A percentile compares a stretch with the other conserved stretches of the same genome.
Conservation (phyloP, 2,797 vertebrate species). For the Phrynocephalus forsythii region DNA sequence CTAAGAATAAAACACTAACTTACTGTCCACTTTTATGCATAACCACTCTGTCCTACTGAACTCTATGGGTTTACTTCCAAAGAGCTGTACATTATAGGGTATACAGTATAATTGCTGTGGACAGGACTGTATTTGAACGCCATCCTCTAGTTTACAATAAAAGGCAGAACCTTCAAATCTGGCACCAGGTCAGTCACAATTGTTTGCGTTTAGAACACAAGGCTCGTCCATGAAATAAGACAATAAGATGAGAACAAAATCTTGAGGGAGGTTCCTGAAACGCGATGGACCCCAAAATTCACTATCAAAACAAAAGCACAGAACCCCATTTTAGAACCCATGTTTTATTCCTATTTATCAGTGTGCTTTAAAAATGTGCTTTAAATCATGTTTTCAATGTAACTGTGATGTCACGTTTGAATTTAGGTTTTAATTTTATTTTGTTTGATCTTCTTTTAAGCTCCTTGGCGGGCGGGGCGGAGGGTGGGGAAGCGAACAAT, state of each 20-base stretch:
- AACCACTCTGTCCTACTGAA: not conserved
- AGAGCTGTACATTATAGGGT: not conserved
- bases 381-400: not conserved
- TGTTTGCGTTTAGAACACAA: not conserved
- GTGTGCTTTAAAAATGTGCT: not conserved
- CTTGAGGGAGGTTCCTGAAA: no score
- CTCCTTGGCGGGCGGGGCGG: no score
- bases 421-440: not conserved
- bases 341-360: no score
- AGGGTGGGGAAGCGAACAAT: no score
- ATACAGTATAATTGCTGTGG: no score
- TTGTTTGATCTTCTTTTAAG: no score
- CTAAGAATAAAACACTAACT: not conserved
- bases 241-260: no score
- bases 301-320: not conserved
- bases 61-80: not conserved
- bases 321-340: not conserved
- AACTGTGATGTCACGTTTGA: not conserved
- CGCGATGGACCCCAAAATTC: no score
- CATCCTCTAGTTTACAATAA: not conserved
- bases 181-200: not conserved
- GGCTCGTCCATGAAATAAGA: no score
- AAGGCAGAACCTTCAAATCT: not conserved
- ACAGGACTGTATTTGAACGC: not conserved
- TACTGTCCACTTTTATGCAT: not conserved